phyloP scores from a whole-genome alignment of 2,888 invertebrate genomes.

The Sabellastarte sp. region DNA sequence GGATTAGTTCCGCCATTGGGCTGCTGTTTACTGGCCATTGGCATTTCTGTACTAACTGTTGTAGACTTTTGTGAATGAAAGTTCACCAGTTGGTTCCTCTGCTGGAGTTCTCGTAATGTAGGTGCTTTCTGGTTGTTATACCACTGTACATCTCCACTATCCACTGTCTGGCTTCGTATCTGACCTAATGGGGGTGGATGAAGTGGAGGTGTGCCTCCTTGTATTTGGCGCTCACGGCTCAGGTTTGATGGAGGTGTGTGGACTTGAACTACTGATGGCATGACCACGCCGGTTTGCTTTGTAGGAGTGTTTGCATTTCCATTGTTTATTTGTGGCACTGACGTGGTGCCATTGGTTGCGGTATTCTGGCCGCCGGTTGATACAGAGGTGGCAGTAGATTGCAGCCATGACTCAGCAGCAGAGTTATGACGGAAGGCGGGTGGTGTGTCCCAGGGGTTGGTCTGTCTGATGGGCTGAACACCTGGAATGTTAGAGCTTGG shows the following conservation, averaged over 20 bases:
- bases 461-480: constrained; percentile 30
- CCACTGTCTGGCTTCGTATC: constrained; percentile 52
- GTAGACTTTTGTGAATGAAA: constrained; percentile 19
- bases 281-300: constrained; percentile 1
- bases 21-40: background rate
- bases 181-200: constrained; percentile 28
- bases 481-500: too few relatives aligned
- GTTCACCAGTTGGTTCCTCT: constrained; percentile 60
- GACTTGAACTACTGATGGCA: background rate
- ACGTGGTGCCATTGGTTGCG: constrained; percentile 1
- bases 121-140: constrained; percentile 36
- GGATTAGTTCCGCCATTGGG: constrained; percentile 9
- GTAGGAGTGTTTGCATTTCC: constrained; percentile 15
- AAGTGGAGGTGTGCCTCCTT: constrained; percentile 3
- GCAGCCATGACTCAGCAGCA: constrained; percentile 27
- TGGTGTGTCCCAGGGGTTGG: constrained; percentile 29
- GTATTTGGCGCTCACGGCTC: background rate
- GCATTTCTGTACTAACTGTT: constrained; percentile 4
- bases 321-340: background rate
- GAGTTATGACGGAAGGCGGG: constrained; percentile 19
- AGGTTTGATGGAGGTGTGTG: background rate
- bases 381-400: constrained; percentile 51
- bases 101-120: constrained; percentile 43
- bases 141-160: constrained; percentile 42
- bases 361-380: constrained; percentile 76